These are phyloP conservation scores for Lepisosteus oculatus DNA, from an alignment of 2,113 vertebrate genomes.

Conservation along the genomic window DNA sequence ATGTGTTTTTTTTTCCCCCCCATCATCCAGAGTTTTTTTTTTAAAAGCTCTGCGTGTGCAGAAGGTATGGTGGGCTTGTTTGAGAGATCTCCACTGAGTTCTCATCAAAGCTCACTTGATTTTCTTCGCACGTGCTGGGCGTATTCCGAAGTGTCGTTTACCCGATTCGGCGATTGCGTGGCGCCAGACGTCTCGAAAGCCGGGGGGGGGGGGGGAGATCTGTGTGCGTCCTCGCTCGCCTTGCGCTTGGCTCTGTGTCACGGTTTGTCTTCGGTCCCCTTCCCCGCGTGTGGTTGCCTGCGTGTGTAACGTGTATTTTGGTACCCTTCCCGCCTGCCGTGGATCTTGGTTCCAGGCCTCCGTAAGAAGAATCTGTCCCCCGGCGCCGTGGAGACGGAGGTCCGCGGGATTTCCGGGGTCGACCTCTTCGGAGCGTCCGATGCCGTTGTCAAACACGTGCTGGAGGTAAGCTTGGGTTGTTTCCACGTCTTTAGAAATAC, in stretches of 20 bases:
- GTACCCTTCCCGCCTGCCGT: constrained; percentile 45
- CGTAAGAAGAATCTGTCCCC: constrained; percentile 96
- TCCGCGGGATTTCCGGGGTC: constrained; percentile 87
- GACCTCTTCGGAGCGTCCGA: constrained; percentile 92
- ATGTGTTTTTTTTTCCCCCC: no score
- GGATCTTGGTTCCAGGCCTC: constrained; percentile 74
- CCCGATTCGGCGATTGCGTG: no score
- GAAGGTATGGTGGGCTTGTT: no score
- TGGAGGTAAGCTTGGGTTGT: constrained; percentile 74
- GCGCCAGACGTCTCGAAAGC: no score
- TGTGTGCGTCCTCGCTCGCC: no score
- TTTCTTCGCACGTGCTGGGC: no score
- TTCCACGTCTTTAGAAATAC: neutral
- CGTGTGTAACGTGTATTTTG: constrained; percentile 46
- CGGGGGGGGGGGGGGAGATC: no score
- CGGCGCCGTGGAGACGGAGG: constrained; percentile 86
- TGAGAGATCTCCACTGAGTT: no score
- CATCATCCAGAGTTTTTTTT: no score
- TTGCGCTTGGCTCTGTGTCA: neutral
- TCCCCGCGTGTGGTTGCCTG: constrained; percentile 25
- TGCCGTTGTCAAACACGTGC: constrained; percentile 92
- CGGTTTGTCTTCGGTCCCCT: constrained; percentile 16
- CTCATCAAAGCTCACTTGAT: no score
- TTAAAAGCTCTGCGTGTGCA: no score
- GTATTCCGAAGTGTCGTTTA: no score